A percentile compares a stretch with the other conserved stretches of the same genome.
phyloP scores from a whole-genome alignment of 2,113 vertebrate genomes.

The Zosterops pallidus region DNA sequence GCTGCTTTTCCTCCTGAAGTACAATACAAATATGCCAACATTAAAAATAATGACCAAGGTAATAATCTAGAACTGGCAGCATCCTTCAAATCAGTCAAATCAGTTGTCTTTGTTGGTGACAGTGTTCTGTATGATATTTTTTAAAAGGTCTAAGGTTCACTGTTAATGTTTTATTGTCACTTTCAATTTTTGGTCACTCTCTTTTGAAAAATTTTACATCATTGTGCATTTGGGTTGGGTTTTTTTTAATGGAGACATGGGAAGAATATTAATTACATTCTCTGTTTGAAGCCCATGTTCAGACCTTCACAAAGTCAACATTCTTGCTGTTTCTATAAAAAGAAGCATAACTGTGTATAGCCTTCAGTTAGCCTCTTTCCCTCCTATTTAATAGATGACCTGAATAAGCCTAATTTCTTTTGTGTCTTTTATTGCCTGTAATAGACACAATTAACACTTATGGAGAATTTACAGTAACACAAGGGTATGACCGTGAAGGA shows the following conservation, averaged over 20 bases:
- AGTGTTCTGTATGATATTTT: not conserved
- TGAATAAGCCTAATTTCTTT: not conserved
- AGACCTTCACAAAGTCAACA: not conserved
- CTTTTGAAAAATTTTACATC: not conserved
- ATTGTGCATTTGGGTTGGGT: accelerated
- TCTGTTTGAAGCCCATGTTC: not conserved
- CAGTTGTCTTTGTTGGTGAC: not conserved
- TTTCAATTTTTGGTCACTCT: not conserved
- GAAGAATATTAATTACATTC: not conserved
- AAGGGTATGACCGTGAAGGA: not conserved
- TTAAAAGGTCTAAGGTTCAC: not conserved
- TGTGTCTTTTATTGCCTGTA: not conserved
- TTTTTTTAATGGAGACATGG: not conserved
- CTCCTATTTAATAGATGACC: not conserved
- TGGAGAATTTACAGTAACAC: not conserved
- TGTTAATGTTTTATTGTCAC: not conserved
- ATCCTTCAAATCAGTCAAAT: not conserved
- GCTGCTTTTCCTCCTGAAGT: not conserved
- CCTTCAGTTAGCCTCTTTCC: not conserved
- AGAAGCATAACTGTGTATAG: not conserved
- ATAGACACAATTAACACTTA: not conserved
- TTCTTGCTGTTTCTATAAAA: not conserved
- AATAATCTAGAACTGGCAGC: not conserved
- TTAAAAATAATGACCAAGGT: not conserved
- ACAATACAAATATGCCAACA: not conserved